These are phyloP conservation scores for Tetragnatha versicolor DNA, from an alignment of 1,140 invertebrate genomes.

Conservation along the genomic window DNA sequence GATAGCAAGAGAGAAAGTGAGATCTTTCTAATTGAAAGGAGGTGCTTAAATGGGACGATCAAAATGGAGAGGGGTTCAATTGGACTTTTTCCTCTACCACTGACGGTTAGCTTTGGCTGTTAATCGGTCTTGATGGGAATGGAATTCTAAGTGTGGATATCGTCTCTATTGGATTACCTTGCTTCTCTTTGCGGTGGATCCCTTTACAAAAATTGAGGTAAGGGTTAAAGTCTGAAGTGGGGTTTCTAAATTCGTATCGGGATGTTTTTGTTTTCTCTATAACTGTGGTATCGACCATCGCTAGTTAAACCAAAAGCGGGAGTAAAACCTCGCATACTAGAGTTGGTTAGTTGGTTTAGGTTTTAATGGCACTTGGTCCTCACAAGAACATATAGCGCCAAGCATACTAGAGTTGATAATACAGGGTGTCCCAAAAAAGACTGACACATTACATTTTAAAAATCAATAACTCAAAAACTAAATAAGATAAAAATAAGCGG, in stretches of 20 bases:
- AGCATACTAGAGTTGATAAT: too few relatives aligned
- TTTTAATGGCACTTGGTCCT: too few relatives aligned
- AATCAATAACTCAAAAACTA: too few relatives aligned
- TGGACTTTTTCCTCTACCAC: background rate
- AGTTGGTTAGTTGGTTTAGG: too few relatives aligned
- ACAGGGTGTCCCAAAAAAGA: too few relatives aligned
- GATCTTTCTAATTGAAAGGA: background rate
- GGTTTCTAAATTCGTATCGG: background rate
- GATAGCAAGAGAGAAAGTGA: background rate
- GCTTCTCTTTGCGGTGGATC: background rate
- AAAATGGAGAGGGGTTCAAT: background rate
- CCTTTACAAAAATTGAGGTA: too few relatives aligned
- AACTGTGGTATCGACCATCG: background rate
- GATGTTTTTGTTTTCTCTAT: background rate
- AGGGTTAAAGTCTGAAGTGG: too few relatives aligned
- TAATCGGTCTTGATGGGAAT: conserved; percentile 5
- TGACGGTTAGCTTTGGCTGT: background rate
- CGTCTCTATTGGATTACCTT: background rate
- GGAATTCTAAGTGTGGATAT: background rate
- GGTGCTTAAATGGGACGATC: conserved; percentile 13
- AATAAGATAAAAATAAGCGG: too few relatives aligned
- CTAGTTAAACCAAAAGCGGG: background rate
- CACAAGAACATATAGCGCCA: too few relatives aligned
- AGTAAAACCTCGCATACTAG: background rate
- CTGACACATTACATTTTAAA: too few relatives aligned